These are phyloP conservation scores for Toxostoma redivivum DNA, from an alignment of 2,113 vertebrate species.

Conservation along the genomic window DNA sequence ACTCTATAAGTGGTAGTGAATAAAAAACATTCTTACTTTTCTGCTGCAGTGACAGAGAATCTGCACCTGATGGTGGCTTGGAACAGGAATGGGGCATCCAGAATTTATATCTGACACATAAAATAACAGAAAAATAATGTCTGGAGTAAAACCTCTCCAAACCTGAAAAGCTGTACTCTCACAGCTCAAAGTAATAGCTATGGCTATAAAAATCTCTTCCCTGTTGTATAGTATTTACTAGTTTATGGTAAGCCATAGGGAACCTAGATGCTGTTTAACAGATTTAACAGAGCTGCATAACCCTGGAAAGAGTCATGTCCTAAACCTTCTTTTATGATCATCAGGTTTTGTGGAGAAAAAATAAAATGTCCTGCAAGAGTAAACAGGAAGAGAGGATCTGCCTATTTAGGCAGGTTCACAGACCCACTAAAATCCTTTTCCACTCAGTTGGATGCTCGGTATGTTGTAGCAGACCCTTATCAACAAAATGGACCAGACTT, in stretches of 20 bases:
- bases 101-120: neutral
- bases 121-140: neutral
- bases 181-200: constrained; percentile 28
- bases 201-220: constrained; percentile 18
- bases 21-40: neutral
- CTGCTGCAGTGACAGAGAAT: neutral
- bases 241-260: constrained; percentile 15
- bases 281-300: constrained; percentile 44
- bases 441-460: neutral
- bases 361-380: neutral
- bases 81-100: neutral
- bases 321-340: neutral
- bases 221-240: constrained; percentile 13
- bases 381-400: neutral
- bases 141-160: neutral
- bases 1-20: neutral
- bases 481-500: neutral
- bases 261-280: constrained; percentile 23
- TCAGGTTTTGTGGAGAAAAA: neutral
- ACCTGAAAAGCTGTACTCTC: constrained; percentile 1
- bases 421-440: neutral
- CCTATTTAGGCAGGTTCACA: neutral
- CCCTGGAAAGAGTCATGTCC: constrained; percentile 8
- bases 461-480: neutral
- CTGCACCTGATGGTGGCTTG: neutral